Conservation (phyloP, 1,140 invertebrate genomes). For the Orius insidiosus region DNA sequence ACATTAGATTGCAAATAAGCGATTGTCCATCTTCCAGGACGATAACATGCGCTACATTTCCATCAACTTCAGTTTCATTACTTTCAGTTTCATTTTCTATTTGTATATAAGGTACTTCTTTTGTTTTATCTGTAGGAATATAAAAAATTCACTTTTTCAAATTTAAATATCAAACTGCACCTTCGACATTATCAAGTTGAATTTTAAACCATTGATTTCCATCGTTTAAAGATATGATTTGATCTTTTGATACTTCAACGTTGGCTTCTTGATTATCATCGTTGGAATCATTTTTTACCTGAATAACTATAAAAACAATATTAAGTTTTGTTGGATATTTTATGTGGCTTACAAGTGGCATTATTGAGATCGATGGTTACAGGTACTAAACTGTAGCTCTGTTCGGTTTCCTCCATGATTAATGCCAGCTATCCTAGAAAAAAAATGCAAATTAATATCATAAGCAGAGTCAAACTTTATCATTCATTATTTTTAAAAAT, state of each 20-base stretch:
- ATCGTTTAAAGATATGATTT: background rate
- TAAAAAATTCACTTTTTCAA: background rate
- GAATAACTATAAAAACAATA: no score
- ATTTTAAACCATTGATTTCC: conserved; percentile 10
- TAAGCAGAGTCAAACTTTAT: no score
- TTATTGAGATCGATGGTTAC: background rate
- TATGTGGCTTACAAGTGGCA: background rate
- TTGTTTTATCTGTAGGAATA: background rate
- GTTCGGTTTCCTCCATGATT: background rate
- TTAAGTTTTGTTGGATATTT: no score
- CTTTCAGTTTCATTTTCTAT: background rate
- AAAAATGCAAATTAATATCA: no score
- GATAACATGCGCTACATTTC: conserved; percentile 8
- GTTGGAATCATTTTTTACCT: background rate
- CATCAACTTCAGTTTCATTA: background rate
- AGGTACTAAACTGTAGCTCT: background rate
- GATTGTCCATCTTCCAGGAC: conserved; percentile 12
- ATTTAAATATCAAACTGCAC: background rate
- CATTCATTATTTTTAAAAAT: no score
- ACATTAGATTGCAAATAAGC: conserved; percentile 15
- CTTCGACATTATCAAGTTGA: background rate
- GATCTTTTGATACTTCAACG: background rate
- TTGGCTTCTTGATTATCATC: background rate
- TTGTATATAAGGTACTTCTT: background rate
- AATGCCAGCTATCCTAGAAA: no score